A percentile compares a stretch with the other conserved stretches of the same genome.
These are phyloP conservation scores for Mormyrus lacerda DNA, from an alignment of 2,113 vertebrate species.

Conservation along the genomic window DNA sequence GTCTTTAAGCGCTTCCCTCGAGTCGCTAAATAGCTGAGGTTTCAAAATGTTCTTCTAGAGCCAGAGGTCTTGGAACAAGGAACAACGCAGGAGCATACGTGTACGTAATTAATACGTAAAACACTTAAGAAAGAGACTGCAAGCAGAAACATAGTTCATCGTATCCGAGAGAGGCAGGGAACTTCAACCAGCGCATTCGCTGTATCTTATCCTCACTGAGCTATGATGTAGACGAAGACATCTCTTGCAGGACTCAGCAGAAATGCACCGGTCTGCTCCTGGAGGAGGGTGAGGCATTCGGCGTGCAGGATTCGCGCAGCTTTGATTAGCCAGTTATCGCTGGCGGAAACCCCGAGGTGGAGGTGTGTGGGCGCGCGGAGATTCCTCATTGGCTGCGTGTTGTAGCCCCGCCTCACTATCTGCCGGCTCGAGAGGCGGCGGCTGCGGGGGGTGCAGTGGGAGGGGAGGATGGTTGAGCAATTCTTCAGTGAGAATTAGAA, in stretches of 20 bases:
- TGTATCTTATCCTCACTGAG: background rate
- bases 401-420: background rate
- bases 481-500: background rate
- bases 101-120: background rate
- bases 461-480: background rate
- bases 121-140: background rate
- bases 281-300: background rate
- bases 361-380: background rate
- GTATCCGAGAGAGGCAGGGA: background rate
- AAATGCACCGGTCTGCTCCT: background rate
- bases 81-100: background rate
- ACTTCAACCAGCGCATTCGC: background rate
- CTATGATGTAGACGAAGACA: background rate
- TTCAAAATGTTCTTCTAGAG: background rate
- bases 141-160: background rate
- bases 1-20: background rate
- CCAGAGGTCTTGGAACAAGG: background rate
- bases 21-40: background rate
- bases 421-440: background rate
- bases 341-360: background rate
- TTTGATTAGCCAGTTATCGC: background rate
- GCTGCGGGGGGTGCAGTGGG: background rate
- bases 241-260: background rate
- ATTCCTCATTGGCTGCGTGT: background rate
- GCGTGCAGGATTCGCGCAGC: background rate